phyloP scores from a whole-genome alignment of 2,797 vertebrate species.

The Phataginus tricuspis region DNA sequence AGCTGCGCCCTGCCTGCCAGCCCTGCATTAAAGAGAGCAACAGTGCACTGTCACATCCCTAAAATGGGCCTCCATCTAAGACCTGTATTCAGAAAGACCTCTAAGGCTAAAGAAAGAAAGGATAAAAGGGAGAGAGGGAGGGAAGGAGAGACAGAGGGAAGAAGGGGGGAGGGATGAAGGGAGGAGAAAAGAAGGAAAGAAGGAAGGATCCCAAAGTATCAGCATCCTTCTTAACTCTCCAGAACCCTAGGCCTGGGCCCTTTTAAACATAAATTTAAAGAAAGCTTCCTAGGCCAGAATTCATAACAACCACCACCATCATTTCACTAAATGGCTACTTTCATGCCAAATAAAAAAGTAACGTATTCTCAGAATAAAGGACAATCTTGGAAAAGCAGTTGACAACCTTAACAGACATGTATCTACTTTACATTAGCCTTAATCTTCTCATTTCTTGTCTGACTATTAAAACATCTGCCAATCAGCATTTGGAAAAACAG shows the following conservation, averaged over 20 bases:
- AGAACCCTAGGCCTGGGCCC: neutral
- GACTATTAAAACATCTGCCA: neutral
- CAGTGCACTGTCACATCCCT: neutral
- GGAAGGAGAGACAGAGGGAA: neutral
- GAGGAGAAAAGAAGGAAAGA: no score
- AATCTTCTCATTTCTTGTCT: neutral
- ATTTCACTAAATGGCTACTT: neutral
- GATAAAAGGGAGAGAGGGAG: neutral
- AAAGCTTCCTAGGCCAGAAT: neutral
- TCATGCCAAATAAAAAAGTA: neutral
- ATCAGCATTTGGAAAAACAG: neutral
- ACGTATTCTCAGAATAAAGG: neutral
- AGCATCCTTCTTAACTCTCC: neutral
- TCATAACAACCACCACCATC: neutral
- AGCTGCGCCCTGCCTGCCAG: neutral
- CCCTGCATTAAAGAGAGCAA: neutral
- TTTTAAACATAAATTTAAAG: neutral
- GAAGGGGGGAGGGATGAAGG: neutral
- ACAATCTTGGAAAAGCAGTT: neutral
- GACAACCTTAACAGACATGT: neutral
- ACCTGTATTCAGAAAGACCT: slow-evolving; percentile 15
- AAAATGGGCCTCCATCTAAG: neutral
- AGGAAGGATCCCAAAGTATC: neutral
- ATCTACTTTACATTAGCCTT: neutral
- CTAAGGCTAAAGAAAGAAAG: neutral